phyloP scores from a whole-genome alignment of 2,888 invertebrate genomes.

The Patella pellucida region DNA sequence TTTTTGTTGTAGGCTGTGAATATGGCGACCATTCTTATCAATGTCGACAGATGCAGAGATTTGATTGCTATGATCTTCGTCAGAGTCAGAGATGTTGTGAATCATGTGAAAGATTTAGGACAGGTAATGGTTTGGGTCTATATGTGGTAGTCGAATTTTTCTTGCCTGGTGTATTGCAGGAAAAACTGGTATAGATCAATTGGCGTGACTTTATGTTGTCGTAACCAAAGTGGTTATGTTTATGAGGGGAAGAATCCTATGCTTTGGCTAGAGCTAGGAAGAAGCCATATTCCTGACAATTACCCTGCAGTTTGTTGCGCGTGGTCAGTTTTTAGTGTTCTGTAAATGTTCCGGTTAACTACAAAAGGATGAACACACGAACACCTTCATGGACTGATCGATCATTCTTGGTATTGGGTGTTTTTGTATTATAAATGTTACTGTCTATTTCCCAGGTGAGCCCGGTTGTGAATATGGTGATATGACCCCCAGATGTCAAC shows the following conservation, averaged over 20 bases:
- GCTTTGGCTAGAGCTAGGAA: too few relatives aligned
- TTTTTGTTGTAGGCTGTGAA: constrained; percentile 49
- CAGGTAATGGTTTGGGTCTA: constrained; percentile 19
- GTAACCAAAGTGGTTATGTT: too few relatives aligned
- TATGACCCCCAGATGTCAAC: constrained; percentile 48
- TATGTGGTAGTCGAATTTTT: not conserved
- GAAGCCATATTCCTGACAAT: too few relatives aligned
- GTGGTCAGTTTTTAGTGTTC: too few relatives aligned
- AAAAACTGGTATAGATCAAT: too few relatives aligned
- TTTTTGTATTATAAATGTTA: not conserved
- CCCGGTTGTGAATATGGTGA: constrained; percentile 56
- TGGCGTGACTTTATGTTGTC: too few relatives aligned
- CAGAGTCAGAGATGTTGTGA: constrained; percentile 57
- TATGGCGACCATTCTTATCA: constrained; percentile 57
- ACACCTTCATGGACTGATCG: too few relatives aligned
- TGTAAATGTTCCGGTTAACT: too few relatives aligned
- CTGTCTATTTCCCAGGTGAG: constrained; percentile 19
- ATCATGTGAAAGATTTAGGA: constrained; percentile 38
- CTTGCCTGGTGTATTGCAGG: not conserved
- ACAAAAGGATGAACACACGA: too few relatives aligned
- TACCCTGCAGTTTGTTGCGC: too few relatives aligned
- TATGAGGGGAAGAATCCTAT: too few relatives aligned
- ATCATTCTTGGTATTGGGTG: too few relatives aligned
- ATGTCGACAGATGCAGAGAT: constrained; percentile 50
- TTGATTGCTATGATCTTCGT: constrained; percentile 53